These are phyloP conservation scores for Palythoa heliodiscus DNA, from an alignment of 92 coral and sea anemone species.

Conservation along the genomic window DNA sequence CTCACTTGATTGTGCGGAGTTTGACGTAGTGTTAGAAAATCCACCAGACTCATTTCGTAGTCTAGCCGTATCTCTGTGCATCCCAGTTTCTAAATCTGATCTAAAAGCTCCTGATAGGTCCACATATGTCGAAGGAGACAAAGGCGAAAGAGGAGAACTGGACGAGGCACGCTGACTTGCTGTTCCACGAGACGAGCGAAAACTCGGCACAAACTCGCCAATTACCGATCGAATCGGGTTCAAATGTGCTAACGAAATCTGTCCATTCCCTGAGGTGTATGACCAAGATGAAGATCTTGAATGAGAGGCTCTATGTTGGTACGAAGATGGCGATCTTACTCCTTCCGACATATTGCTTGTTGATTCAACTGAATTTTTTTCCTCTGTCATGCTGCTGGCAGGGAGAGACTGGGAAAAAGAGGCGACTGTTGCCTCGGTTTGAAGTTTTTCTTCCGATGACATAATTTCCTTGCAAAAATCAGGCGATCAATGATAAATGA, in stretches of 20 bases:
- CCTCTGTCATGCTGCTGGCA: not conserved
- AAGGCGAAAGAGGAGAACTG: conserved; percentile 74
- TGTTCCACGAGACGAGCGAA: conserved; percentile 70
- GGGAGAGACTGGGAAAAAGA: conserved; percentile 36
- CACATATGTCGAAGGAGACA: conserved; percentile 86
- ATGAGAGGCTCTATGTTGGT: conserved; percentile 90
- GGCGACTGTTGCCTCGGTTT: conserved; percentile 20
- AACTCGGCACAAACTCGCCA: conserved; percentile 98
- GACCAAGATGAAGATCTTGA: conserved; percentile 98
- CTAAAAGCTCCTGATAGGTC: conserved; percentile 81
- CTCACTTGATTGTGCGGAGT: conserved; percentile 83
- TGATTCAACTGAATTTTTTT: conserved; percentile 14
- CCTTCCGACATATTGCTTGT: conserved; percentile 36
- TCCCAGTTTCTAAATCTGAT: conserved; percentile 62
- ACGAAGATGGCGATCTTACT: conserved; percentile 62
- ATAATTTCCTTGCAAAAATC: too few species aligned
- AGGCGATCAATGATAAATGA: too few species aligned
- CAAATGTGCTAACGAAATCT: conserved; percentile 80
- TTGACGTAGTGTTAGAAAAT: conserved; percentile 57
- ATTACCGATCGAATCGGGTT: conserved; percentile 95
- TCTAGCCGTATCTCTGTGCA: conserved; percentile 59
- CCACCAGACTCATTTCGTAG: conserved; percentile 63
- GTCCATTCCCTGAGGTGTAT: conserved; percentile 94
- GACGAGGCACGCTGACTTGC: conserved; percentile 59
- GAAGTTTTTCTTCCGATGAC: conserved; percentile 1